These are phyloP conservation scores for Eilema caniola DNA, from an alignment of 2,888 invertebrate species.

Conservation along the genomic window DNA sequence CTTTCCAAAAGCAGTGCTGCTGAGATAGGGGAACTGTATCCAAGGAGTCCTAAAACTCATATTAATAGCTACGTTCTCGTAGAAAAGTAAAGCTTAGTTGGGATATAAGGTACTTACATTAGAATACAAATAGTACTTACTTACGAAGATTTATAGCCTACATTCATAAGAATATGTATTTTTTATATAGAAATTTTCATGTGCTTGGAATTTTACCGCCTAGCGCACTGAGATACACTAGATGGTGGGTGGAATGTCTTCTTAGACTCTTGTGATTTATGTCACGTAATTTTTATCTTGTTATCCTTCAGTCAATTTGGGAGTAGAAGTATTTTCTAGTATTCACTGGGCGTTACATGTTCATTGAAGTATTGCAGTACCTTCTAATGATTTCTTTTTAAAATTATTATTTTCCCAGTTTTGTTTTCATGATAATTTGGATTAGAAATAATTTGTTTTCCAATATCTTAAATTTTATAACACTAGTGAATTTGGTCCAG, in stretches of 20 bases:
- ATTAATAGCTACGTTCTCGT: conserved; percentile 69
- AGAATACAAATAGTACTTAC: conserved; percentile 75
- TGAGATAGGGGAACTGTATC: conserved; percentile 63
- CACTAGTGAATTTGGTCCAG: conserved; percentile 18
- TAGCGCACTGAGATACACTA: conserved; percentile 56
- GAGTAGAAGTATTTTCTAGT: background rate
- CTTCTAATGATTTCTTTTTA: background rate
- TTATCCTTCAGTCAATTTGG: background rate
- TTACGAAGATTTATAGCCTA: conserved; percentile 81
- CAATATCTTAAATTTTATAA: background rate
- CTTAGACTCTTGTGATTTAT: background rate
- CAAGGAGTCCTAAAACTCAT: conserved; percentile 68
- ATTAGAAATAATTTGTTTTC: background rate
- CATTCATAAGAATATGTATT: conserved; percentile 84
- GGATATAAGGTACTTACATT: conserved; percentile 75
- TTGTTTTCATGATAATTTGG: background rate
- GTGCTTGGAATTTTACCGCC: conserved; percentile 51
- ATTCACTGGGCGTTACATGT: background rate
- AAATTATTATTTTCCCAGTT: background rate
- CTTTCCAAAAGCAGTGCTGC: conserved; percentile 62
- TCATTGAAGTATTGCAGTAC: background rate
- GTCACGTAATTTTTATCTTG: background rate
- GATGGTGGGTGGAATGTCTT: background rate
- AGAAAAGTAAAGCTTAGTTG: conserved; percentile 84
- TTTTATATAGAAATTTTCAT: conserved; percentile 43